Conservation (phyloP, 2,113 vertebrate species). For the Monopterus albus region DNA sequence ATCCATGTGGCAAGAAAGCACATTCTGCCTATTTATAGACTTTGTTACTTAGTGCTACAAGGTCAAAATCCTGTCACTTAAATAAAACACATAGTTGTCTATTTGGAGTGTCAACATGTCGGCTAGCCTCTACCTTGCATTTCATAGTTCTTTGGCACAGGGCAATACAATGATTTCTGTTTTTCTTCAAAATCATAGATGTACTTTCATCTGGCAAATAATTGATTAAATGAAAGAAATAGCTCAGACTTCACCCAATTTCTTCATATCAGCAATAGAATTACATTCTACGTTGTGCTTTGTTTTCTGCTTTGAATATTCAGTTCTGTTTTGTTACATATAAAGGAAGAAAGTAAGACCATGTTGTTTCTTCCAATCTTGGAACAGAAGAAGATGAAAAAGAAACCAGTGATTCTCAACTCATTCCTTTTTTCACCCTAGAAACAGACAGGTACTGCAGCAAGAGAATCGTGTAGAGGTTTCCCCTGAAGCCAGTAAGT, state of each 20-base stretch:
- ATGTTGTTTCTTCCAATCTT: constrained; percentile 34
- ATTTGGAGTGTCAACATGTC: constrained; percentile 19
- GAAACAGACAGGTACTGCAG: constrained; percentile 59
- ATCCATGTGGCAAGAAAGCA: constrained; percentile 25
- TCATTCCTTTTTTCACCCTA: constrained; percentile 31
- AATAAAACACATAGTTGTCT: constrained; percentile 18
- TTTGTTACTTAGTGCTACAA: constrained; percentile 7
- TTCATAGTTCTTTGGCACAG: constrained; percentile 27
- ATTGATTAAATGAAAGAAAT: constrained; percentile 1
- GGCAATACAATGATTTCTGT: constrained; percentile 6
- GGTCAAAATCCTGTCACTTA: constrained; percentile 55
- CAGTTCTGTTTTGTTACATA: neutral
- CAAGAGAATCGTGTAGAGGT: constrained; percentile 46
- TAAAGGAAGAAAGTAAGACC: constrained; percentile 18
- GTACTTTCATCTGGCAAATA: constrained; percentile 14
- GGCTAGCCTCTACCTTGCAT: constrained; percentile 26
- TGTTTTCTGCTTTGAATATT: constrained; percentile 33
- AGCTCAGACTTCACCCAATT: constrained; percentile 24
- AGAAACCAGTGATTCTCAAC: constrained; percentile 15
- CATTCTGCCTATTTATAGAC: constrained; percentile 52
- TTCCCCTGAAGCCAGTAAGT: constrained; percentile 76
- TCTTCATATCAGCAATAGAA: constrained; percentile 33
- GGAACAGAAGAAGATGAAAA: constrained; percentile 17
- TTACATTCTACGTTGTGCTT: neutral
- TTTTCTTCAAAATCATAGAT: constrained; percentile 3